Conservation (phyloP, 2,888 invertebrate genomes). For the Loripinus fragilis region DNA sequence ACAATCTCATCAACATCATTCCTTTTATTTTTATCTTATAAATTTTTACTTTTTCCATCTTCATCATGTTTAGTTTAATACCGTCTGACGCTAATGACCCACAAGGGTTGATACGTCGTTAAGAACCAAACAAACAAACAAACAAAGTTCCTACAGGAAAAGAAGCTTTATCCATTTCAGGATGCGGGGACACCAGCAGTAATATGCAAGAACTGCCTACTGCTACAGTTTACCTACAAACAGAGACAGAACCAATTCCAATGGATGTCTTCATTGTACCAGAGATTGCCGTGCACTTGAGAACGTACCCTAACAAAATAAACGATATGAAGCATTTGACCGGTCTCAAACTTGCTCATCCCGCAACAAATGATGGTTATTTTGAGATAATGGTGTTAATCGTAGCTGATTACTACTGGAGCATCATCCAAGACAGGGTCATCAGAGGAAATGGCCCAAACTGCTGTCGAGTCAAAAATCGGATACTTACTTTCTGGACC, state of each 20-base stretch:
- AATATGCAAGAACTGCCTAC: conserved; percentile 4
- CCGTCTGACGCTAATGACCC: no score
- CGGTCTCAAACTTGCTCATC: conserved; percentile 3
- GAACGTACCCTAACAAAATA: no score
- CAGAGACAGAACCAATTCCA: not conserved
- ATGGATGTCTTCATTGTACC: not conserved
- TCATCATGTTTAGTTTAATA: no score
- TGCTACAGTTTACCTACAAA: not conserved
- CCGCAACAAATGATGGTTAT: conserved; percentile 4
- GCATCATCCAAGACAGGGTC: not conserved
- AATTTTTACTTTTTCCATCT: no score
- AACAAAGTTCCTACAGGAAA: not conserved
- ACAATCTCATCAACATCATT: no score
- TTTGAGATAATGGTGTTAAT: conserved; percentile 11
- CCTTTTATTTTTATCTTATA: no score
- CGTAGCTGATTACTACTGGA: not conserved
- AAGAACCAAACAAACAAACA: no score
- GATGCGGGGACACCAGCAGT: not conserved
- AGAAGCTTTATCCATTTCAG: no score
- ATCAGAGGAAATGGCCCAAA: no score
- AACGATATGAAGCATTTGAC: not conserved
- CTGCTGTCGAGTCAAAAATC: no score
- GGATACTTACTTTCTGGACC: no score
- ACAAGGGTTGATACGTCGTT: no score
- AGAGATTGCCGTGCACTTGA: not conserved